Percentiles rank a stretch among this genome's conserved stretches.
These are phyloP conservation scores for Heloderma charlesbogerti DNA, from an alignment of 2,113 vertebrate species.

Conservation along the genomic window DNA sequence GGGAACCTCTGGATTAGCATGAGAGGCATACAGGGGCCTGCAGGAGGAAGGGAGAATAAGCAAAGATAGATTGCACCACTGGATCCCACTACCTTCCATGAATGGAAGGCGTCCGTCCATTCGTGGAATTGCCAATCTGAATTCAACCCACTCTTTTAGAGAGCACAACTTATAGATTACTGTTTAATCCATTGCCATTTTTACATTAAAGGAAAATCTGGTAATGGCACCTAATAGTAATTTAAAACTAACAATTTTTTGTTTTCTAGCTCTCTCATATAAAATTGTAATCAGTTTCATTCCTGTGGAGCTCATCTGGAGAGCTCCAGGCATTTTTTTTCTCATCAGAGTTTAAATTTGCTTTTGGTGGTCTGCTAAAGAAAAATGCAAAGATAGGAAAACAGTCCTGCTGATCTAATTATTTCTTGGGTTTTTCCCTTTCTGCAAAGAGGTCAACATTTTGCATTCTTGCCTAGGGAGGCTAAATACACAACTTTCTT, in stretches of 20 bases:
- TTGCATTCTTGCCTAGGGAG: background rate
- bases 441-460: constrained; percentile 41
- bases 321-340: background rate
- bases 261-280: background rate
- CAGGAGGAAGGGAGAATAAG: background rate
- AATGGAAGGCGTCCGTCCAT: background rate
- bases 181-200: background rate
- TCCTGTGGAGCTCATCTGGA: background rate
- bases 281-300: constrained; percentile 11
- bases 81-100: background rate
- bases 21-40: too few relatives aligned
- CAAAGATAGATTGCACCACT: background rate
- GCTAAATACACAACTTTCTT: background rate
- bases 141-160: background rate
- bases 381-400: constrained; percentile 34
- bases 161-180: background rate
- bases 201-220: background rate
- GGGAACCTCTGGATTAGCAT: too few relatives aligned
- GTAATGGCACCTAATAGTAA: background rate
- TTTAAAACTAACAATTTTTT: constrained; percentile 4
- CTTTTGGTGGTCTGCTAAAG: background rate
- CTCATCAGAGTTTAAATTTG: constrained; percentile 20
- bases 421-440: background rate
- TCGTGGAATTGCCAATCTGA: background rate
- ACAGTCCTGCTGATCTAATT: constrained; percentile 21